Base-by-base conservation (phyloP, 2,797 vertebrate species). In the Chloroceryle amazona region DNA sequence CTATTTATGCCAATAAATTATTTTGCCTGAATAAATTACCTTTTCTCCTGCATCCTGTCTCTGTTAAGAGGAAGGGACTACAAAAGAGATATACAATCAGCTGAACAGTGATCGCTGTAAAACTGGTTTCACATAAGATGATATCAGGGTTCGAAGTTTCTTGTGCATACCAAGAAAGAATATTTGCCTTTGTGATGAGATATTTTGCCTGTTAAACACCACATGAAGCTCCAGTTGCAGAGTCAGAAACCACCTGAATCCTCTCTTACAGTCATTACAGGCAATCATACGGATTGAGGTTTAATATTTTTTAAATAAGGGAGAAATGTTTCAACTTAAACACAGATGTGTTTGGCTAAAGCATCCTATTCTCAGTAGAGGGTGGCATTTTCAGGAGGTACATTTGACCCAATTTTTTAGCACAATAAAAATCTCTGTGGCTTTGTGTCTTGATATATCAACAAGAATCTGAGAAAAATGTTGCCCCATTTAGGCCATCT, bases 51-150 rank as follows among this genome's bases (percentile, higher is more conserved):
- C 42, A 66, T 70, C n/a, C 37, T 68, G 11, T 42, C 54, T 93
- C 68, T 79, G 46, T 91, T 91, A 81, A 81, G 33, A 78, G 73
- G 54, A 92, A 66, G 60, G 51, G 90, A 70, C 80, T 57, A 80
- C 87, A 81, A 88, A 75, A 86, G 46, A 88, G 44, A 79, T 26
- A 90, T 12, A 33, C 73, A 81, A 47, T 88, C 76, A 91, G 16
- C 31, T 93, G 42, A 71, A 33, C 8, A 67, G 21, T 31, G 47
- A 17, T 76, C 70, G 71, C 42, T 90, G 94, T 89, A 93, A 89
- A 96, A 96, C 96, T 89, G 80, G 95, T 96, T 95, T 90, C 62
- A 75, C 52, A 6, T 29, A 75, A 96, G 94, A 95, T 96, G 55
- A 29, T 95, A 96, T 97, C 93, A 86, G 57, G 28, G 13, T 49